These are phyloP conservation scores for Solenopsis invicta DNA, from an alignment of 1,140 invertebrate genomes.

Conservation along the genomic window DNA sequence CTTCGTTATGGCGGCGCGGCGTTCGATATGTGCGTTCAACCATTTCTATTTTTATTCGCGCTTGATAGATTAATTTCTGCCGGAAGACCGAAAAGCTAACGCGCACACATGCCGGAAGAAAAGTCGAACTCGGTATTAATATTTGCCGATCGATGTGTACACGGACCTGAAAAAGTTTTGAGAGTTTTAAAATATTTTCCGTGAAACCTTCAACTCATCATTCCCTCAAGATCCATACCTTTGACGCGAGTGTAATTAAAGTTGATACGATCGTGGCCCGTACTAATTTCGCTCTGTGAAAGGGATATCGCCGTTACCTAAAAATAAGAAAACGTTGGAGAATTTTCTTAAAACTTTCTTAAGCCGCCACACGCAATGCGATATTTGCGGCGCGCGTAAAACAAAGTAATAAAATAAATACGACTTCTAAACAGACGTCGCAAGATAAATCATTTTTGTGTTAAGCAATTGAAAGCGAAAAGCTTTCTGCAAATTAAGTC, in stretches of 20 bases:
- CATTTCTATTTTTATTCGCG: conserved; percentile 31
- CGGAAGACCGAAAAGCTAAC: neutral
- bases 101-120: neutral
- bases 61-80: conserved; percentile 37
- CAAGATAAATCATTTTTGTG: neutral
- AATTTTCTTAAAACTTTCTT: conserved; percentile 33
- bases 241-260: neutral
- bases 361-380: neutral
- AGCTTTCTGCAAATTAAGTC: neutral
- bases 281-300: neutral
- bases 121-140: neutral
- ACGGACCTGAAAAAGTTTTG: neutral
- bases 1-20: conserved; percentile 38
- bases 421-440: neutral
- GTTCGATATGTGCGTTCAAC: conserved; percentile 20
- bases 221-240: neutral
- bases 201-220: neutral
- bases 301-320: neutral
- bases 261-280: neutral
- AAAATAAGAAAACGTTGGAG: neutral
- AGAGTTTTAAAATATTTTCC: neutral
- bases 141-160: neutral
- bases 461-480: conserved; percentile 1
- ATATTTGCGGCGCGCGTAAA: neutral
- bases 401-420: neutral